A percentile compares a stretch with the other conserved stretches of the same genome.
phyloP scores from a whole-genome alignment of 1,140 invertebrate genomes.

The Cylas formicarius region DNA sequence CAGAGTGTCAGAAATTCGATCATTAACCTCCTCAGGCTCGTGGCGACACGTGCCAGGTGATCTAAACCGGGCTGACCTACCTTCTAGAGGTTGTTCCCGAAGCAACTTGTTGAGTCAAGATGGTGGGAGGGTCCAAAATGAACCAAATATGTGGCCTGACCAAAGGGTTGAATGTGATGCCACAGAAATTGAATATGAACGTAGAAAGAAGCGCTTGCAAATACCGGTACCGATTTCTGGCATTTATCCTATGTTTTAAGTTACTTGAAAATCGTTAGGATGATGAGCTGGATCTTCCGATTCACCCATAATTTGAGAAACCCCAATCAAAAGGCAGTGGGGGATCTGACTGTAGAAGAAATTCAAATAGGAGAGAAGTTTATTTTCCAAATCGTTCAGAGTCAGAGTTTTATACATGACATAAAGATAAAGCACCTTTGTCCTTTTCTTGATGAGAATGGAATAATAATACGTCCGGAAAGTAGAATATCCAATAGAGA shows the following conservation, averaged over 20 bases:
- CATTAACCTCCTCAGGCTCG: constrained; percentile 23
- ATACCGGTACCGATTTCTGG: constrained; percentile 1
- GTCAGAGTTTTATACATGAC: too few relatives aligned
- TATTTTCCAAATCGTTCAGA: constrained; percentile 21
- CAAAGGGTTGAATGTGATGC: neutral
- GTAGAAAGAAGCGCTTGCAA: constrained; percentile 4
- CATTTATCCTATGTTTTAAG: constrained; percentile 21
- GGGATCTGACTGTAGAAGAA: constrained; percentile 21
- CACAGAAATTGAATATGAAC: constrained; percentile 5
- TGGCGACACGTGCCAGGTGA: constrained; percentile 40
- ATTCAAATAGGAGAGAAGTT: constrained; percentile 22
- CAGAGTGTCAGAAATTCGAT: constrained; percentile 35
- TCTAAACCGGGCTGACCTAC: constrained; percentile 41
- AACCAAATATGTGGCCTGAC: constrained; percentile 22
- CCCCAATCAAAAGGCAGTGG: constrained; percentile 5
- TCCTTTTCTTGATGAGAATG: constrained; percentile 24
- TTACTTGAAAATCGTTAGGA: constrained; percentile 28
- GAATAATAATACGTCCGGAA: constrained; percentile 27
- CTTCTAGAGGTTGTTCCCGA: constrained; percentile 37
- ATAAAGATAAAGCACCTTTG: constrained; percentile 14
- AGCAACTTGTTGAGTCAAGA: constrained; percentile 34
- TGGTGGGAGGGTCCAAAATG: constrained; percentile 27
- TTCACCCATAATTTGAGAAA: constrained; percentile 28
- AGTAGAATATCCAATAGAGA: constrained; percentile 26
- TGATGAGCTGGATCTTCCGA: constrained; percentile 27